Conservation (phyloP, 2,113 vertebrate species). For the Ceyx margarethae region DNA sequence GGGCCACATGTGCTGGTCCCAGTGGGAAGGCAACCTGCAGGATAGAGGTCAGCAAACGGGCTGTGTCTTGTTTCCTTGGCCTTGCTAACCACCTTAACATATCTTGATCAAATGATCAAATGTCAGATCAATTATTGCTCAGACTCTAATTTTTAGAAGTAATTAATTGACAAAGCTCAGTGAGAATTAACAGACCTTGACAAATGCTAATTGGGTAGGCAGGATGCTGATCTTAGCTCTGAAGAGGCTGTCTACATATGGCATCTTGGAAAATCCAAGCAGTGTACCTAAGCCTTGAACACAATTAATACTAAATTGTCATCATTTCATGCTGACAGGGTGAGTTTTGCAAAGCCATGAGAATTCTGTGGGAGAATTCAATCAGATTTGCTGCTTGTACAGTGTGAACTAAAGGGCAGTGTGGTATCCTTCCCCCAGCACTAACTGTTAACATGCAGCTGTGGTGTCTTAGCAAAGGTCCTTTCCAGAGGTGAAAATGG, state of each 20-base stretch:
- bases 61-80: neutral
- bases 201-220: neutral
- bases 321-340: neutral
- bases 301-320: neutral
- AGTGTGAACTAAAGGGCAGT: neutral
- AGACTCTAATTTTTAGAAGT: neutral
- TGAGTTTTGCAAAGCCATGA: slow-evolving; percentile 19
- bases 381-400: neutral
- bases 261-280: neutral
- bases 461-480: neutral
- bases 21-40: neutral
- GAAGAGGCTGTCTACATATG: neutral
- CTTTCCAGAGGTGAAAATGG: slow-evolving; percentile 24
- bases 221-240: neutral
- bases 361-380: neutral
- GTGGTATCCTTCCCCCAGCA: neutral
- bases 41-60: neutral
- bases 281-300: neutral
- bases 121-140: neutral
- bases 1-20: neutral
- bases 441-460: neutral
- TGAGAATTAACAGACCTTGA: neutral
- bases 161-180: neutral
- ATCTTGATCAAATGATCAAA: neutral
- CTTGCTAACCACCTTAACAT: neutral